phyloP scores from a whole-genome alignment of 2,797 vertebrate species.

The Scyliorhinus canicula region DNA sequence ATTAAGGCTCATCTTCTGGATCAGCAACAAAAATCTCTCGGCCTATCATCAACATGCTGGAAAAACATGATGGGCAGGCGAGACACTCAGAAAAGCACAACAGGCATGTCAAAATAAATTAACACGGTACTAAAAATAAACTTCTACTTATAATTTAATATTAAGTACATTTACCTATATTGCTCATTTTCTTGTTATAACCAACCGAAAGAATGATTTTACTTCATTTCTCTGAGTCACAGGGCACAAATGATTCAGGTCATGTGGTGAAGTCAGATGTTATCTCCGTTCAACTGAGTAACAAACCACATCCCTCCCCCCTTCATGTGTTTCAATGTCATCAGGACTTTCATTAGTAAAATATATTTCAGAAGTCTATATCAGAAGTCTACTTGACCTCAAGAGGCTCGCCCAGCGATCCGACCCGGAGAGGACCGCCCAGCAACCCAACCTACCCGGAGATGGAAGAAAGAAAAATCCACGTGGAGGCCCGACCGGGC shows the following conservation, averaged over 20 bases:
- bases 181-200: conserved; percentile 23
- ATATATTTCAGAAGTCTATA: not conserved
- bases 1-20: not conserved
- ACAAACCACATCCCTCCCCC: conserved; percentile 62
- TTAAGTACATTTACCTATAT: conserved; percentile 25
- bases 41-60: not conserved
- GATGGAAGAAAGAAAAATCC: too few relatives aligned
- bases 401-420: too few relatives aligned
- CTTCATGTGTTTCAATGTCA: not conserved
- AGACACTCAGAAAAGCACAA: not conserved
- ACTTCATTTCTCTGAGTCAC: conserved; percentile 66
- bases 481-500: too few relatives aligned
- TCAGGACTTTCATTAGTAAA: conserved; percentile 23
- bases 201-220: conserved; percentile 60
- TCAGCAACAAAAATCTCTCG: not conserved
- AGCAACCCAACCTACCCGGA: too few relatives aligned
- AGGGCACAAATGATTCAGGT: conserved; percentile 68
- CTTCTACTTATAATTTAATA: not conserved
- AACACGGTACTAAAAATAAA: not conserved
- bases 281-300: conserved; percentile 56
- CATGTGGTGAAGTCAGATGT: conserved; percentile 58
- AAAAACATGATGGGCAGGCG: not conserved
- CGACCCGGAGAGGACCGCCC: too few relatives aligned
- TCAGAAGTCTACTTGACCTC: too few relatives aligned
- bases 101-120: not conserved